Evolutionary conservation across 2,113 vertebrate genomes (phyloP), one percentile per base, ranked within the genome.

Genomic region (Clinocottus analis): DNA sequence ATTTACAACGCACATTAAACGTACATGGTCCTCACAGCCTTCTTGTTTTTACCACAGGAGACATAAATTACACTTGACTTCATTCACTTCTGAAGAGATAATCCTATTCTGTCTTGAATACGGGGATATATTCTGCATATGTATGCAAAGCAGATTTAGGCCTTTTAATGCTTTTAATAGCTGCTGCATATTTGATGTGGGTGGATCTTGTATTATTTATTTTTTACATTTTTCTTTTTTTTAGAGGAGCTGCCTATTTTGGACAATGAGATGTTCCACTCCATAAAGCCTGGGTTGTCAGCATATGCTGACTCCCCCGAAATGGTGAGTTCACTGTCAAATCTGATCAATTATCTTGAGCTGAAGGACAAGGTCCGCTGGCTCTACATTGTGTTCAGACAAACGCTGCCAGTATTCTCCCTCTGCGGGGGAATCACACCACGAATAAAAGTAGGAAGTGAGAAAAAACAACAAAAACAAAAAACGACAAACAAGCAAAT

Each of bases 191-290:
- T 82, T 84, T 89, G 80, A 82, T 68, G 68, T 75, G 70, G 82
- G 70, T 31, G 68, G 58, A 64, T 78, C 12, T 73, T 84, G 33
- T 88, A 3, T 81, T 3, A 21, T 49, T 49, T n/a, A n/a, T n/a
- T 2, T 49, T 49, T n/a, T 51, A 9, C 4, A 10, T 4, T 43
- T 43, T 27, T 27, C 25, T 93, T 29, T 61, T n/a, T n/a, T n/a
- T n/a, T n/a, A n/a, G n/a, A n/a, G 95, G 92, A 93, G 82, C 82
- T 96, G 86, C 96, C 96, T 35, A 76, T 97, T 85, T 59, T 99
- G 90, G 96, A 97, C 93, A 97, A 97, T 71, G 98, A 99, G 92
- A 94, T 97, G 86, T 99, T 99, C 93, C 95, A 97, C 21, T 97
- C 96, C 51, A 90, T 97, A 87, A 98, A 98, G 80, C 97, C 98